Base-by-base conservation (phyloP, 2,888 invertebrate genomes). In the Ctena decussata region DNA sequence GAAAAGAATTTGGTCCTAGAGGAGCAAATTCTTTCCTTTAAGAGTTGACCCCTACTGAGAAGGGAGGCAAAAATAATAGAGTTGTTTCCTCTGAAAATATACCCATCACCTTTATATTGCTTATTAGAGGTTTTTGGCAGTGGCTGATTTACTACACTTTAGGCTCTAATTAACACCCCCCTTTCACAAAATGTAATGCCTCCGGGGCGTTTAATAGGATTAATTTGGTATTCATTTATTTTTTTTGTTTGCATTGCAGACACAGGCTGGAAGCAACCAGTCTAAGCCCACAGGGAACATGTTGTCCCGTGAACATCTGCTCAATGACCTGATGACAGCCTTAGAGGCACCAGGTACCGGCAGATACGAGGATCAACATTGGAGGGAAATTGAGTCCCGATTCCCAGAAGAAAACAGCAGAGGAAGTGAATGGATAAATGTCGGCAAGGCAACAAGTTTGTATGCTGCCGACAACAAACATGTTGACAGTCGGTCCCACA, bases 341-440 rank as follows among this genome's bases (percentile, higher is more conserved):
- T 80, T 91, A 46, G 83, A 91, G 65, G 82, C 87, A 53, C 88
- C 87, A 15, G 76, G 53, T 35, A 81, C 85, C 75, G 84, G 77
- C 30, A 75, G 57, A n/a, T 79, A 70, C 53, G 93, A 93, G 77
- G 93, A 93, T 80, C 88, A 88, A 83, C 93, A 93, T 83, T 94
- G 94, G 94, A 88, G 85, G 73, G 90, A 89, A 65, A 92, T 93
- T 39, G 93, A 94, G 83, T 90, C 92, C 77, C 90, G 87, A 80
- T 81, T 91, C 74, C 89, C 89, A 65, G 86, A 76, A 69, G 72
- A 71, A 78, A 39, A 80, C 77, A 30, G 85, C 81, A 85, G 86
- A 85, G 89, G 90, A 83, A 72, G 72, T n/a, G 79, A 89, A 81
- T 92, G 92, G 92, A 90, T 90, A 81, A 90, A 85, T 72, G 91